These are phyloP conservation scores for Mormoops blainvillei DNA, from an alignment of 2,113 vertebrate species.

Conservation along the genomic window DNA sequence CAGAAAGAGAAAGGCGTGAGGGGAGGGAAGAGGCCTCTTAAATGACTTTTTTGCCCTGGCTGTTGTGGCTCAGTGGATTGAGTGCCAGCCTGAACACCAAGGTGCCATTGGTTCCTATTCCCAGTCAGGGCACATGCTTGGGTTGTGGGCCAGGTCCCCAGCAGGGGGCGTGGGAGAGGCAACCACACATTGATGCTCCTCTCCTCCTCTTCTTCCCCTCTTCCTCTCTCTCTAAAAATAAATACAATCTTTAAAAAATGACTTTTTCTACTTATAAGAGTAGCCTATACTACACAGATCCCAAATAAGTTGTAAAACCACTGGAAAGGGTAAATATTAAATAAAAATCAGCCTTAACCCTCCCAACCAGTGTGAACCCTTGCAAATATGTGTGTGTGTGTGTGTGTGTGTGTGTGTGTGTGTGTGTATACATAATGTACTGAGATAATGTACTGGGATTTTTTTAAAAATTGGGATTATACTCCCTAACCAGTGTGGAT, in stretches of 20 bases:
- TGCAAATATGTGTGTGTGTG: not conserved
- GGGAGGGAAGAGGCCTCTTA: not conserved
- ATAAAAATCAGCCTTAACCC: not conserved
- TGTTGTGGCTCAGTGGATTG: too few species aligned
- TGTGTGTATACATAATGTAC: too few species aligned
- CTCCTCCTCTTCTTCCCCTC: too few species aligned
- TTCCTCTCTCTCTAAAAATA: too few species aligned
- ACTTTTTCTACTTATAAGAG: not conserved
- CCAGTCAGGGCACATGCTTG: too few species aligned
- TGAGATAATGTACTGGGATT: not conserved
- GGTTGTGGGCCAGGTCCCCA: too few species aligned
- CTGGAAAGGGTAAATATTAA: not conserved
- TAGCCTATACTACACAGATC: not conserved
- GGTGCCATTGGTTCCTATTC: too few species aligned
- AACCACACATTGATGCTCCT: too few species aligned
- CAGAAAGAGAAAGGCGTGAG: not conserved
- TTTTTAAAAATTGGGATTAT: not conserved
- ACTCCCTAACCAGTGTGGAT: not conserved
- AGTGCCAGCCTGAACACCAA: too few species aligned
- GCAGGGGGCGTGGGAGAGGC: too few species aligned
- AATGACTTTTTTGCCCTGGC: not conserved
- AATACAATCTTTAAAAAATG: too few species aligned
- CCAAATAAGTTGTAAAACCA: not conserved
- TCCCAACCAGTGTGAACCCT: not conserved
- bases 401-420: too few species aligned